Base-by-base conservation (phyloP, 2,113 vertebrate genomes). In the Triplophysa tibetana region DNA sequence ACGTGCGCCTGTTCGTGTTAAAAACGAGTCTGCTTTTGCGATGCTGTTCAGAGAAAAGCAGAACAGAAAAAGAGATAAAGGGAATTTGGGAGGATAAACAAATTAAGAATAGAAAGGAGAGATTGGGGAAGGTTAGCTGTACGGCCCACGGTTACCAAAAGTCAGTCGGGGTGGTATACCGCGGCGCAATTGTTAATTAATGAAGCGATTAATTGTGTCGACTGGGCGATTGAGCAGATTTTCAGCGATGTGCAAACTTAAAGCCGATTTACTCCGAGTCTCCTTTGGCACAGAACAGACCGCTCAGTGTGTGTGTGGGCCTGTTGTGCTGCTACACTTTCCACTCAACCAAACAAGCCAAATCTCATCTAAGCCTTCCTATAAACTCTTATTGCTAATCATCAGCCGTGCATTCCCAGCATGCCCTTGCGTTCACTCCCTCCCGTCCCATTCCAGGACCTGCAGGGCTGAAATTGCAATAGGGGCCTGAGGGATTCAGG, bases 401-500 rank as follows among this genome's bases (percentile, higher is more conserved):
- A 85, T 81, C 72, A 78, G 63, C 77, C 78, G 38, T 70, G 69
- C 75, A 48, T 75, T 80, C 66, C 73, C 43, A 79, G 79, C 70
- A 70, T 56, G 65, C 61, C 64, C 67, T 58, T 26, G 38, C 68
- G 41, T 66, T 70, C 63, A 45, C 75, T 52, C 70, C 50, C 74
- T 68, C 54, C 50, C 62, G 38, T 62, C 23, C 69, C 70, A 43
- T 77, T 81, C 68, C 68, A 67, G 70, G 60, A 77, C 58, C 66
- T 67, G 58, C 48, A 58, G 63, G 88, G 84, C 86, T 88, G 85
- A 91, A 90, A 91, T 91, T 92, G 88, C 90, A 69, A 85, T 86
- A 89, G 89, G 90, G 60, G 90, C 87, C 87, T 88, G 85, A 77
- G 90, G 89, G 90, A 93, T 90, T 91, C 79, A 60, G 80, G 69